phyloP scores from a whole-genome alignment of 2,888 invertebrate species.

The Lithophane semibrunnea region DNA sequence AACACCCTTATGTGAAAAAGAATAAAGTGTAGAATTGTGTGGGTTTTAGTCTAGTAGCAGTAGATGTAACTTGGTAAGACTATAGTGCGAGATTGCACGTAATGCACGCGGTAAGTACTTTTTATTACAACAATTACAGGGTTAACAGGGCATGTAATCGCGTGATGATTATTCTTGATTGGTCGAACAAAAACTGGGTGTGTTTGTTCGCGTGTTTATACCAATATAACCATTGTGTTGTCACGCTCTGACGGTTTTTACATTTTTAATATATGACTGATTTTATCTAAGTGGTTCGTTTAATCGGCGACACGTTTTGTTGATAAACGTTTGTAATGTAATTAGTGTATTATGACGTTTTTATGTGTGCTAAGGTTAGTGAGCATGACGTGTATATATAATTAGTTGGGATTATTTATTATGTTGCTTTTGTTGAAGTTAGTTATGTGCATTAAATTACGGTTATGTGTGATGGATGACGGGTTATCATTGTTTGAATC shows the following conservation, averaged over 20 bases:
- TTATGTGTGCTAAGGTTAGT: conserved; percentile 62
- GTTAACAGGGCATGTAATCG: conserved; percentile 84
- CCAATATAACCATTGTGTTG: conserved; percentile 56
- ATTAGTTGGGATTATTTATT: conserved; percentile 41
- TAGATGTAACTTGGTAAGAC: conserved; percentile 40
- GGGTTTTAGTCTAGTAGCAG: neutral
- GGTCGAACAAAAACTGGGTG: conserved; percentile 75
- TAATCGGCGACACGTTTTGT: conserved; percentile 54
- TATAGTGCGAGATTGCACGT: conserved; percentile 71
- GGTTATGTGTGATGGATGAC: conserved; percentile 34
- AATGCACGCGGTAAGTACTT: conserved; percentile 73
- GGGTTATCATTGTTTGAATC: conserved; percentile 18
- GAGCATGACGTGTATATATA: conserved; percentile 35
- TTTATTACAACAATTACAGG: conserved; percentile 80
- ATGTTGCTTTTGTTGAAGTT: conserved; percentile 29
- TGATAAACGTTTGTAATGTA: conserved; percentile 40
- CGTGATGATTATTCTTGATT: conserved; percentile 77
- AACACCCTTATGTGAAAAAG: neutral
- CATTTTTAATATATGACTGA: conserved; percentile 49
- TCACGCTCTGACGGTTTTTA: conserved; percentile 53
- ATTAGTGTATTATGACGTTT: conserved; percentile 55
- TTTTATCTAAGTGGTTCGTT: conserved; percentile 46
- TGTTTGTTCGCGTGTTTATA: conserved; percentile 60
- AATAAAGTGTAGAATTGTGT: conserved; percentile 55
- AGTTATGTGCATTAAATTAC: conserved; percentile 47